Evolutionary conservation across 2,797 vertebrate species (phyloP).

Genomic region (Gorsachius magnificus): DNA sequence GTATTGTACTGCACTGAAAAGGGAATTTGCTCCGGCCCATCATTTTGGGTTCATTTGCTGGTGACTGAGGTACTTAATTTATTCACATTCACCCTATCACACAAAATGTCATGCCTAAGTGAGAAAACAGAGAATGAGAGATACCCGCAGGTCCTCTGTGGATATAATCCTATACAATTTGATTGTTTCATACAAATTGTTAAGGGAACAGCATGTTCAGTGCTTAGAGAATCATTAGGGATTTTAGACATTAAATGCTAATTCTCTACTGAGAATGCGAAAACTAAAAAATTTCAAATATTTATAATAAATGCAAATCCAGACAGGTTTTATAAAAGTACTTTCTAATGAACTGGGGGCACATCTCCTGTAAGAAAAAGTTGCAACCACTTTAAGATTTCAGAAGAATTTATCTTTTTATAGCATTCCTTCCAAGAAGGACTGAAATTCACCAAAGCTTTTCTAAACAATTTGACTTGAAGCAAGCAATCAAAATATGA

Average conservation of each 20-base stretch:
- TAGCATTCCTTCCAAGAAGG: neutral
- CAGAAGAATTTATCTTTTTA: neutral
- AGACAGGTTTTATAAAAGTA: neutral
- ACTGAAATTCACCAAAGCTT: neutral
- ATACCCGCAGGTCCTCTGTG: neutral
- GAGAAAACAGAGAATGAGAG: neutral
- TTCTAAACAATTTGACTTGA: neutral
- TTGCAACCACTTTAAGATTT: neutral
- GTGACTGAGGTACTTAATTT: neutral
- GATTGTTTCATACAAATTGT: neutral
- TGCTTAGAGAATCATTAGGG: neutral
- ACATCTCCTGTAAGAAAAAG: neutral
- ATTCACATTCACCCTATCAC: neutral
- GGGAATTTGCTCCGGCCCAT: neutral
- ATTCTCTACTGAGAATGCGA: fast-evolving
- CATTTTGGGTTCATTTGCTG: neutral
- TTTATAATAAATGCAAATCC: neutral
- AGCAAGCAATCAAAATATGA: neutral
- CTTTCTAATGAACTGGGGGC: neutral
- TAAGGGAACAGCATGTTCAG: neutral
- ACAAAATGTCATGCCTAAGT: neutral
- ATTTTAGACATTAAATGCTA: neutral
- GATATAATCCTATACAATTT: neutral
- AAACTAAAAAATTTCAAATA: neutral
- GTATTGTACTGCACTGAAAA: neutral